These are phyloP conservation scores for Rissa tridactyla DNA, from an alignment of 2,113 vertebrate genomes.

Conservation along the genomic window DNA sequence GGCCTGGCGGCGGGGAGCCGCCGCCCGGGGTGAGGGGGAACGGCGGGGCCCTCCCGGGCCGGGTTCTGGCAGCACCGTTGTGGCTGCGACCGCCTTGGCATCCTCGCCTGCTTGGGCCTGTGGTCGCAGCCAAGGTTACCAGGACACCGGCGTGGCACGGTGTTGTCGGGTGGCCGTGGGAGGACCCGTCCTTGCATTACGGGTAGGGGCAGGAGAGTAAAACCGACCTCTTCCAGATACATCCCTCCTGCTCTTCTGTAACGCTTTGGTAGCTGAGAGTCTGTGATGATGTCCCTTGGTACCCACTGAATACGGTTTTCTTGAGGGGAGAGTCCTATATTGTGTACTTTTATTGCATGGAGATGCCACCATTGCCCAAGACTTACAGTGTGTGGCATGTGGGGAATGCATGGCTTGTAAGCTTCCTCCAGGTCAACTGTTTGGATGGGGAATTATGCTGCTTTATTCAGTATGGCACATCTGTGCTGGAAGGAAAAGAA, in stretches of 20 bases:
- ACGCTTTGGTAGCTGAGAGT: rapidly evolving
- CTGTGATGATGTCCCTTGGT: not conserved
- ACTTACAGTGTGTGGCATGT: rapidly evolving
- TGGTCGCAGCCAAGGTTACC: not conserved
- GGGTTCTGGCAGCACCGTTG: rapidly evolving
- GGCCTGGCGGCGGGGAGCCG: not conserved
- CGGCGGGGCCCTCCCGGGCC: not conserved
- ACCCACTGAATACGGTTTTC: rapidly evolving
- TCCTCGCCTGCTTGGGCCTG: not conserved
- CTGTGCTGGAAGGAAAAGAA: not conserved
- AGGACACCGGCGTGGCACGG: not conserved
- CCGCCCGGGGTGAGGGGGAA: not conserved
- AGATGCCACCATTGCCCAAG: not conserved
- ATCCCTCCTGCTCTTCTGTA: rapidly evolving
- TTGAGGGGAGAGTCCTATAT: not conserved
- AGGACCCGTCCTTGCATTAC: not conserved
- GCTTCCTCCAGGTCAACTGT: not conserved
- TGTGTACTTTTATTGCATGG: not conserved
- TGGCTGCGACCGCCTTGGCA: not conserved
- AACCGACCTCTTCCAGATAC: not conserved
- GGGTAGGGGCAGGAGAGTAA: not conserved
- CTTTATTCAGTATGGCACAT: rapidly evolving
- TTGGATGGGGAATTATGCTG: not conserved
- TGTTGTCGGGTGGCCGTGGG: not conserved
- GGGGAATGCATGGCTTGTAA: rapidly evolving